Evolutionary conservation across 2,888 invertebrate species (phyloP).

Genomic region (Calliopum simillimum): DNA sequence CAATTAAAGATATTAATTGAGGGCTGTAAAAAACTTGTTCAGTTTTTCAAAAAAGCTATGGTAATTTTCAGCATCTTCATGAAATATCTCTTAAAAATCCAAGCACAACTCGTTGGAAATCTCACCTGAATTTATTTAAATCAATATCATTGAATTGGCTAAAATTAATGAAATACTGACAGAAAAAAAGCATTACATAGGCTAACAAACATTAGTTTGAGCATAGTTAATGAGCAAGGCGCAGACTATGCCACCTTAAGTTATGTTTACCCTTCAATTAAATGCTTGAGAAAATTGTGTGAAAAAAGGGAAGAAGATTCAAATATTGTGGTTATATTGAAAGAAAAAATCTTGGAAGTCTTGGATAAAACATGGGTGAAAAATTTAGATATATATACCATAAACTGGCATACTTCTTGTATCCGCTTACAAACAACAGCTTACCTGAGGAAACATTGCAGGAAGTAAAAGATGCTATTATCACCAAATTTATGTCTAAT

Average conservation of each 20-base stretch:
- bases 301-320: not conserved
- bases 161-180: not conserved
- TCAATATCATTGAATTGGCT: not conserved
- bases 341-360: not conserved
- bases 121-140: not conserved
- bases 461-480: too few species aligned
- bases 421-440: too few species aligned
- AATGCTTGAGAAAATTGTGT: not conserved
- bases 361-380: not conserved
- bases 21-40: too few species aligned
- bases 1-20: not conserved
- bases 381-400: too few species aligned
- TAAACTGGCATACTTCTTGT: too few species aligned
- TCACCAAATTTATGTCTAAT: too few species aligned
- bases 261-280: not conserved
- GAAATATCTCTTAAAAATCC: not conserved
- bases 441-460: too few species aligned
- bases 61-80: not conserved
- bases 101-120: not conserved
- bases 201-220: not conserved
- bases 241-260: not conserved
- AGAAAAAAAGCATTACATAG: constrained; percentile 1
- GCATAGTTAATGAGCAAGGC: not conserved
- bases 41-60: not conserved
- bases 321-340: not conserved